phyloP scores from a whole-genome alignment of 2,113 vertebrate species.

The Raphicerus campestris region DNA sequence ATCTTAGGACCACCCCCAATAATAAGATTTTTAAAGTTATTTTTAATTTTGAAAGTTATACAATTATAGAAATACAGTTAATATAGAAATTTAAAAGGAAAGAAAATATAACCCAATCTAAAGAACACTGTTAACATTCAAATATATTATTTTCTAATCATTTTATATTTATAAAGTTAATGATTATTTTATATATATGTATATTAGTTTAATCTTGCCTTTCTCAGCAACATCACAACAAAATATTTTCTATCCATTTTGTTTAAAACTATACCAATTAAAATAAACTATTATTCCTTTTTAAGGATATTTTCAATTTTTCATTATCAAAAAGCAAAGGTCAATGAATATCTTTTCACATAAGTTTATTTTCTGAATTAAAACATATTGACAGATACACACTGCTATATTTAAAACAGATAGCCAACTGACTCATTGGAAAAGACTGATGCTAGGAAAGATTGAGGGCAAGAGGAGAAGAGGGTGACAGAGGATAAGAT shows the following conservation, averaged over 20 bases:
- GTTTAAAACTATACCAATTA: not conserved
- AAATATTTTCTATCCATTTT: not conserved
- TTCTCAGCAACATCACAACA: not conserved
- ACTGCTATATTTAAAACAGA: not conserved
- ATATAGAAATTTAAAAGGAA: not conserved
- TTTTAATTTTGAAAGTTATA: not conserved
- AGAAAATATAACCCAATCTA: not conserved
- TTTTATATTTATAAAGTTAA: not conserved
- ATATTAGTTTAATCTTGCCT: not conserved
- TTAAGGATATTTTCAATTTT: not conserved
- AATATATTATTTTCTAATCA: not conserved
- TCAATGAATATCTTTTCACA: not conserved
- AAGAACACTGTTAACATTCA: not conserved
- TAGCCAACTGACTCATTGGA: not conserved
- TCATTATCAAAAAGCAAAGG: not conserved
- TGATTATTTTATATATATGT: not conserved
- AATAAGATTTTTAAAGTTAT: not conserved
- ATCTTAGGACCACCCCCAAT: too few relatives aligned
- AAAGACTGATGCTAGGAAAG: not conserved
- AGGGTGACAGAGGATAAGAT: not conserved
- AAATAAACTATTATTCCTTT: not conserved
- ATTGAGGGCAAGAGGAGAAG: not conserved
- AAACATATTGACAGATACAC: not conserved
- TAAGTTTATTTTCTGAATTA: not conserved
- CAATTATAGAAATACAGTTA: not conserved